Evolutionary conservation across 92 coral and sea anemone genomes (phyloP), one percentile per base, ranked within the genome.

Genomic region (Epizoanthus illoricatus): DNA sequence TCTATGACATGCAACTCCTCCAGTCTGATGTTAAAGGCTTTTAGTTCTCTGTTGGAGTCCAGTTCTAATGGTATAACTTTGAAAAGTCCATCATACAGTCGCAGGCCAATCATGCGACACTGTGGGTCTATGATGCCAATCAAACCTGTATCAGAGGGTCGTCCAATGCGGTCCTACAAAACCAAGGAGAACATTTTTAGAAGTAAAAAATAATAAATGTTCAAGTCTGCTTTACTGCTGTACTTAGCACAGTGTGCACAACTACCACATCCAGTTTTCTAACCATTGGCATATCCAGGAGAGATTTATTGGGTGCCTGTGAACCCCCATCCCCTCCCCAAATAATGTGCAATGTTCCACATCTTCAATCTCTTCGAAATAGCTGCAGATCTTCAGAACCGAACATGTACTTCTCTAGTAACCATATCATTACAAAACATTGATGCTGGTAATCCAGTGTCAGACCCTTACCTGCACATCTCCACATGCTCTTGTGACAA

Each of bases 401-500:
- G n/a, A n/a, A n/a, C 10, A 0, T 28, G 33, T 28, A 28, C 33
- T 28, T 0, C 33, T 28, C 33, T 28, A 28, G 33, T 28, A 28
- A 28, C 33, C 33, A 28, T 28, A 28, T 28, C 36, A 28, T 28
- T 28, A 28, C 36, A 28, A 28, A 28, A 28, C 36, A 28, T 28
- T 28, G 36, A 28, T 52, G 15, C 56, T 45, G 9, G 52, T 4
- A 45, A 52, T 3, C 15, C 56, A 52, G 11, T 49, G 12, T 1
- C 55, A 7, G 4, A 19, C 36, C 49, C 82, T 33, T 74, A 96
- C 99, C 94, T 96, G 99, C 0, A 97, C 97, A 87, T 97, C 99
- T 56, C 99, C 99, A 89, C 93, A 97, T 18, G 99, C 99, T 79
- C 99, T 88, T 39, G 99, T 96, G 23, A 96, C 90, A 71, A 96